Evolutionary conservation across 2,888 invertebrate genomes (phyloP).

Genomic region (Acleris laterana): DNA sequence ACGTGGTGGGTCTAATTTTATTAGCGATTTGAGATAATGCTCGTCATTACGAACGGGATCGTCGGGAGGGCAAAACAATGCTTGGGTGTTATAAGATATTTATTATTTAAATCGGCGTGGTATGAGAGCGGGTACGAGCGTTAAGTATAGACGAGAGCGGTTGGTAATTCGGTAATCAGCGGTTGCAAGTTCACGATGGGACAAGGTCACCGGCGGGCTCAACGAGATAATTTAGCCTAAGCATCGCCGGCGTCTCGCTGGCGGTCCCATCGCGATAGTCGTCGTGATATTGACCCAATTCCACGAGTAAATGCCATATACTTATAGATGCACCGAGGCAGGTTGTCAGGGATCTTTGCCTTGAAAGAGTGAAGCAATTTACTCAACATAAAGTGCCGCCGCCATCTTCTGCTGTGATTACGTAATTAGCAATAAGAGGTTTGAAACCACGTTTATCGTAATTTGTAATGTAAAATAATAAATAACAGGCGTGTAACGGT

Average conservation of each 20-base stretch:
- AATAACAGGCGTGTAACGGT: not conserved
- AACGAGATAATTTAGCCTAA: constrained; percentile 67
- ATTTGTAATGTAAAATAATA: not conserved
- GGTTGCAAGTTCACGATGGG: constrained; percentile 69
- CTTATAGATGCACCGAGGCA: not conserved
- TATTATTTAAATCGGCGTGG: constrained; percentile 79
- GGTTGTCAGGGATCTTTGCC: not conserved
- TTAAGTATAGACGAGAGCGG: constrained; percentile 78
- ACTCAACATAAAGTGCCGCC: not conserved
- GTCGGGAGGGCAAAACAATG: constrained; percentile 72
- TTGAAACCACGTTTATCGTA: not conserved
- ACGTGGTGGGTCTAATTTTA: constrained; percentile 76
- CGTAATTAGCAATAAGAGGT: not conserved
- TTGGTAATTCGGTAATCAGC: constrained; percentile 82
- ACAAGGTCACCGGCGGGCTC: constrained; percentile 70
- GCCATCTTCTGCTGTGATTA: not conserved
- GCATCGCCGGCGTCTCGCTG: constrained; percentile 52
- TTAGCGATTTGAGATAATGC: constrained; percentile 77
- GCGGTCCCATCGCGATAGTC: constrained; percentile 37
- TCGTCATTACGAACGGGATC: constrained; percentile 71
- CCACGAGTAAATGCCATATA: constrained; percentile 17
- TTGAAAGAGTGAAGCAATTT: not conserved
- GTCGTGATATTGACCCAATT: constrained; percentile 37
- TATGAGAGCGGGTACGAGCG: constrained; percentile 52
- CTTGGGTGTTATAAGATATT: constrained; percentile 80